Evolutionary conservation across 2,113 vertebrate genomes (phyloP).

Genomic region (Merops nubicus): DNA sequence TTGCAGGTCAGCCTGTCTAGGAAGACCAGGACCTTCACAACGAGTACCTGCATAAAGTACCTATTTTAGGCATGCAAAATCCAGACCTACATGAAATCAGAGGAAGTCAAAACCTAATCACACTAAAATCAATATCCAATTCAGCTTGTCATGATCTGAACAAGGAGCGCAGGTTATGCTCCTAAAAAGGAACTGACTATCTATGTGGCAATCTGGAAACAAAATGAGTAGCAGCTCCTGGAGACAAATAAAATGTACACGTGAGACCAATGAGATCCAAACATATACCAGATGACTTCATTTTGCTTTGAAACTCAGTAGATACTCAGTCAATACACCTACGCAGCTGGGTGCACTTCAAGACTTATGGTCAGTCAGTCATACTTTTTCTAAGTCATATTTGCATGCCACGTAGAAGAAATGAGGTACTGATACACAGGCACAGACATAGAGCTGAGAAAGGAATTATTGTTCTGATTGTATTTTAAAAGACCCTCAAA

Average conservation of each 20-base stretch:
- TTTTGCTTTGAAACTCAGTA: neutral
- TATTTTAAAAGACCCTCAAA: neutral
- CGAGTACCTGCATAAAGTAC: neutral
- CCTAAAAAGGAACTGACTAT: neutral
- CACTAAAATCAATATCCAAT: neutral
- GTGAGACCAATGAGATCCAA: neutral
- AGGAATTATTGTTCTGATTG: neutral
- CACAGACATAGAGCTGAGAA: neutral
- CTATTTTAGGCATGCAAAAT: neutral
- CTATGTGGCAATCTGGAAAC: neutral
- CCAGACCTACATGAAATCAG: neutral
- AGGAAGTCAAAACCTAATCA: neutral
- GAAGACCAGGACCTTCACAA: neutral
- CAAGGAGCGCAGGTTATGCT: neutral
- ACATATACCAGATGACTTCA: neutral
- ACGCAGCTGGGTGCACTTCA: neutral
- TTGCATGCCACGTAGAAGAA: neutral
- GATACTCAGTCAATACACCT: neutral
- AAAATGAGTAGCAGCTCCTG: neutral
- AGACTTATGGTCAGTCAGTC: neutral
- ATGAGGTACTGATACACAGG: neutral
- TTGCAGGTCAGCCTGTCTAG: neutral
- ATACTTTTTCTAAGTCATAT: neutral
- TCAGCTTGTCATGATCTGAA: neutral
- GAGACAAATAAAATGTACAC: neutral